A percentile compares a stretch with the other conserved stretches of the same genome.
These are phyloP conservation scores for Trichomalopsis sarcophagae DNA, from an alignment of 1,140 invertebrate species.

Conservation along the genomic window DNA sequence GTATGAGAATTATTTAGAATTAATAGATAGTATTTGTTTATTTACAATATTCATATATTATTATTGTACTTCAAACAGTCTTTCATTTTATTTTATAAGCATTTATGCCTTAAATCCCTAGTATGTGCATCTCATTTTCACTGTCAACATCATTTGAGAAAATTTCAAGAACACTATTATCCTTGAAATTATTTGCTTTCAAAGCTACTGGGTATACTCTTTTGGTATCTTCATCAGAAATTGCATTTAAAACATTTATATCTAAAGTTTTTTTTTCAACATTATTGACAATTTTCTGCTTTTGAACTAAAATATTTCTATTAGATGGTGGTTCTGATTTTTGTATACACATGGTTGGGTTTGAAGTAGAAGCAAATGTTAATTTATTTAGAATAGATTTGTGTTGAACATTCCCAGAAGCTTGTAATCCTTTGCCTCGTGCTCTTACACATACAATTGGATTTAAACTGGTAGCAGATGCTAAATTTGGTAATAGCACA, in stretches of 20 bases:
- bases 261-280: neutral
- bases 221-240: neutral
- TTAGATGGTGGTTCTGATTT: neutral
- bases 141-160: neutral
- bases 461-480: neutral
- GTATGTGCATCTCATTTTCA: constrained; percentile 36
- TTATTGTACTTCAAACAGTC: neutral
- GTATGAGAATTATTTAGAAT: neutral
- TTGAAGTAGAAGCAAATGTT: neutral
- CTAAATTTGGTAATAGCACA: neutral
- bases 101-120: constrained; percentile 25
- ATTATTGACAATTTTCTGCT: neutral
- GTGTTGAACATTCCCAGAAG: no score
- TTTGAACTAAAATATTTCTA: neutral
- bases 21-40: neutral
- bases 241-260: neutral
- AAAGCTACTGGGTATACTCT: constrained; percentile 37
- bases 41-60: neutral
- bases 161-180: neutral
- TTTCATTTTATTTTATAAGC: neutral
- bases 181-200: constrained; percentile 2
- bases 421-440: neutral
- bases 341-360: neutral
- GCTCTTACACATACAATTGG: neutral
- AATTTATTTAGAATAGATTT: neutral